These are phyloP conservation scores for Mesoclemmys tuberculata DNA, from an alignment of 2,113 vertebrate species.

Conservation along the genomic window DNA sequence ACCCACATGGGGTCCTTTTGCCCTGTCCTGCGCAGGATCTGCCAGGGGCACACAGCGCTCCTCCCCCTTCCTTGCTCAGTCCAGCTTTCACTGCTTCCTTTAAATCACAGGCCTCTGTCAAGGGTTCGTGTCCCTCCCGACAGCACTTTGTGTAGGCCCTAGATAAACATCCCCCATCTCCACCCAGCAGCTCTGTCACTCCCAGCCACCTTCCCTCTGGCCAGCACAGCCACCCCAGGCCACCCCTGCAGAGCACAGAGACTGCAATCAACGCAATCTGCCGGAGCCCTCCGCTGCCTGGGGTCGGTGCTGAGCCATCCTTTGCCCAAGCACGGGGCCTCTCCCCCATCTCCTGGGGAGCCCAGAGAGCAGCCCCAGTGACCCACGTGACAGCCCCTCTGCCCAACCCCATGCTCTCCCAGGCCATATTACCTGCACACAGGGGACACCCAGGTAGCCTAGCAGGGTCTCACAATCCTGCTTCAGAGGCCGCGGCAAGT, in stretches of 20 bases:
- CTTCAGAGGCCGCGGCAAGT: not conserved
- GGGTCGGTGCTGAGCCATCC: too few relatives aligned
- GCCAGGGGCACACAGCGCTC: not conserved
- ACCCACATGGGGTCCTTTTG: not conserved
- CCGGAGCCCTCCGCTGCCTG: too few relatives aligned
- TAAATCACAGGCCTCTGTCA: not conserved
- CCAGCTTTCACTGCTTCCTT: not conserved
- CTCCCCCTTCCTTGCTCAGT: not conserved
- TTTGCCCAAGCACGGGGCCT: not conserved
- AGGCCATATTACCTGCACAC: slow-evolving; percentile 69
- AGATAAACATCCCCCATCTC: not conserved
- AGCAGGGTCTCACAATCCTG: slow-evolving; percentile 76
- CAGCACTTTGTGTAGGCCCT: not conserved
- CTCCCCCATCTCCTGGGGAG: too few relatives aligned
- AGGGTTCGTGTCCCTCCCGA: not conserved
- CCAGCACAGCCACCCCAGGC: not conserved
- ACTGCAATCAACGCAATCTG: not conserved
- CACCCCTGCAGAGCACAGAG: too few relatives aligned
- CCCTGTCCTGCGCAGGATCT: not conserved
- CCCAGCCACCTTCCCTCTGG: too few relatives aligned
- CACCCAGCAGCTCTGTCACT: not conserved
- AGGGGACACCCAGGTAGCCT: slow-evolving; percentile 80
- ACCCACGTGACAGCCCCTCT: not conserved
- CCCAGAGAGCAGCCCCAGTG: not conserved
- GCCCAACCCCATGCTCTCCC: too few relatives aligned